Evolutionary conservation across 2,888 invertebrate genomes (phyloP).

Genomic region (Tethea ocularis): DNA sequence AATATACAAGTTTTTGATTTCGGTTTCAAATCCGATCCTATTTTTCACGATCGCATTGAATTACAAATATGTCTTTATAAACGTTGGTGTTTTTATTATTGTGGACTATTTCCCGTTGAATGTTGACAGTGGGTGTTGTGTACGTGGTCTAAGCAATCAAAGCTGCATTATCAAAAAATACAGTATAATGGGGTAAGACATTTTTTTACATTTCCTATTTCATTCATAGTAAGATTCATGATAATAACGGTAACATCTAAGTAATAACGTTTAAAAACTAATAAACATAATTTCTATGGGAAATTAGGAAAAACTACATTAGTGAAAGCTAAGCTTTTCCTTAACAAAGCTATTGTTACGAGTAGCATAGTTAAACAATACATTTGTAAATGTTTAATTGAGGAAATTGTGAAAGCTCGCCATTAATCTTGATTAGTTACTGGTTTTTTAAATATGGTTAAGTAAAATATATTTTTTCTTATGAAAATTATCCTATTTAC

Average conservation of each 20-base stretch:
- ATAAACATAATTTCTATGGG: too few relatives aligned
- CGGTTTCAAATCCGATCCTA: conserved; percentile 63
- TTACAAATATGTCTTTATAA: conserved; percentile 81
- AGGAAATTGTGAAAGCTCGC: neutral
- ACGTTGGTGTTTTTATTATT: conserved; percentile 63
- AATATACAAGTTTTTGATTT: conserved; percentile 56
- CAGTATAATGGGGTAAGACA: conserved; percentile 63
- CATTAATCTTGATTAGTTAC: too few relatives aligned
- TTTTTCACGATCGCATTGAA: conserved; percentile 80
- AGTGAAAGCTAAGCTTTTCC: neutral
- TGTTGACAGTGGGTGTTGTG: conserved; percentile 61
- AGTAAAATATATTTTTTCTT: too few relatives aligned
- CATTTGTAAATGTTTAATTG: neutral
- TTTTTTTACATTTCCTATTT: conserved; percentile 1
- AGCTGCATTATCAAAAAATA: conserved; percentile 23
- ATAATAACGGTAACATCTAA: too few relatives aligned
- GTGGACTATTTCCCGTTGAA: conserved; percentile 67
- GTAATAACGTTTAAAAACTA: too few relatives aligned
- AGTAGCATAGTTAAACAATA: neutral
- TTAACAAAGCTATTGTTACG: neutral
- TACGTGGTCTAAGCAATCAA: conserved; percentile 19
- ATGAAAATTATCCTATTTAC: too few relatives aligned
- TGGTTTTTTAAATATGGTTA: neutral
- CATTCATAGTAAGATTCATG: too few relatives aligned
- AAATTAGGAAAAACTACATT: too few relatives aligned